These are phyloP conservation scores for Tricholauxania praeusta DNA, from an alignment of 2,888 invertebrate genomes.

Conservation along the genomic window DNA sequence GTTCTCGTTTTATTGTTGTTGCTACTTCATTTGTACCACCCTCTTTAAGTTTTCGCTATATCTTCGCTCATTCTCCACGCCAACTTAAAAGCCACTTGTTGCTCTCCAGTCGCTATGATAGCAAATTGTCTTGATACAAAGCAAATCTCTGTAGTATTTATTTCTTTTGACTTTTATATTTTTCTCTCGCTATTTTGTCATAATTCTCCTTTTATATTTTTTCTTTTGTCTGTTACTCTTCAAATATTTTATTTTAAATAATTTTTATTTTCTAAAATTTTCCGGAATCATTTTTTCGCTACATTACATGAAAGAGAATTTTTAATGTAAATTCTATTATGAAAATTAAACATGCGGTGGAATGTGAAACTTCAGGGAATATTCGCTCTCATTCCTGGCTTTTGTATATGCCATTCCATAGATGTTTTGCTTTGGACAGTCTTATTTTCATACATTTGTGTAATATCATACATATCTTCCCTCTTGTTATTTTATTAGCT, in stretches of 20 bases:
- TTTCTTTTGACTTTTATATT: background rate
- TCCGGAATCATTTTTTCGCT: background rate
- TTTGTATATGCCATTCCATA: too few relatives aligned
- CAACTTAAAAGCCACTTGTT: too few relatives aligned
- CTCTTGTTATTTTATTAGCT: too few relatives aligned
- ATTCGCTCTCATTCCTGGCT: too few relatives aligned
- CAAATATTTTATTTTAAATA: background rate
- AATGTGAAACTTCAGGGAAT: background rate
- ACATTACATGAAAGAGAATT: conserved; percentile 28
- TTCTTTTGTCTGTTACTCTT: background rate
- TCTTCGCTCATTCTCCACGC: background rate
- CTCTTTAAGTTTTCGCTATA: background rate
- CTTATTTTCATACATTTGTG: too few relatives aligned
- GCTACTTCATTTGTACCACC: too few relatives aligned
- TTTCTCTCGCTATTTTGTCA: background rate
- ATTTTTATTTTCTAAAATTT: conserved; percentile 4
- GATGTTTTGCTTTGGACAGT: too few relatives aligned
- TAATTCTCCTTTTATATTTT: background rate
- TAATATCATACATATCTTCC: too few relatives aligned
- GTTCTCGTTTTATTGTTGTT: too few relatives aligned
- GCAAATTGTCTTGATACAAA: too few relatives aligned
- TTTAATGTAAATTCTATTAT: conserved; percentile 31
- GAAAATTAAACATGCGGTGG: conserved; percentile 20
- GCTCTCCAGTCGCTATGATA: too few relatives aligned
- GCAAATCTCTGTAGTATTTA: too few relatives aligned